phyloP scores from a whole-genome alignment of 35 echinoderm and acorn worm genomes.

The Ophioderma brevispina region DNA sequence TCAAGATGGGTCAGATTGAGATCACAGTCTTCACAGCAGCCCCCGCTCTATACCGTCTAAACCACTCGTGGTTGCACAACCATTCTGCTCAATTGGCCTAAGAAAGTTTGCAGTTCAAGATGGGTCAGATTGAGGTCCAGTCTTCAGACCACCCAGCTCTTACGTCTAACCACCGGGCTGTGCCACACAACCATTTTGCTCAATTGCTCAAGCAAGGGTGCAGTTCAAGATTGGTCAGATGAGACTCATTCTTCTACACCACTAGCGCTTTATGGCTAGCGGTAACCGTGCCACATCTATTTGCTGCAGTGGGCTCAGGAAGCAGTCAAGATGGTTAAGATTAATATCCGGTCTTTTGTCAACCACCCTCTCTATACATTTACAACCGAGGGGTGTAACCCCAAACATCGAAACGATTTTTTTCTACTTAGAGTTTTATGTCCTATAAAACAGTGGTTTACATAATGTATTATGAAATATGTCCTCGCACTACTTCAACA shows the following conservation, averaged over 20 bases:
- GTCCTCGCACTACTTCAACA: too few relatives aligned
- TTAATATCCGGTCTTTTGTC: too few relatives aligned
- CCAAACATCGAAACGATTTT: too few relatives aligned
- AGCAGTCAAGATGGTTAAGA: too few relatives aligned
- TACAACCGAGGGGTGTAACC: too few relatives aligned
- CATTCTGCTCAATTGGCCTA: conserved; percentile 86
- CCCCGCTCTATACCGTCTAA: conserved; percentile 82
- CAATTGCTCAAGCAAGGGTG: conserved; percentile 89
- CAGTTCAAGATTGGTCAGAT: conserved; percentile 99
- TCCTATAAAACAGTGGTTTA: too few relatives aligned
- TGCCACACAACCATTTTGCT: conserved; percentile 29
- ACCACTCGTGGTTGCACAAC: too few relatives aligned
- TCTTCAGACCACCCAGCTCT: conserved; percentile 91
- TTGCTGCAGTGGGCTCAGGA: too few relatives aligned
- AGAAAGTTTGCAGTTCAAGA: conserved; percentile 98
- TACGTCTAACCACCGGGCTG: conserved; percentile 59
- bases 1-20: conserved; percentile 99
- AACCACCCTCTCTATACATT: too few relatives aligned
- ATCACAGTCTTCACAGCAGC: conserved; percentile 90
- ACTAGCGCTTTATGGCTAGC: conserved; percentile 88
- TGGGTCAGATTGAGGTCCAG: conserved; percentile 98
- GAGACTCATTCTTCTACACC: conserved; percentile 87
- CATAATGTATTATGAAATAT: too few relatives aligned
- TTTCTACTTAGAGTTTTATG: too few relatives aligned
- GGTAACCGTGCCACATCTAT: too few relatives aligned